These are phyloP conservation scores for Amphiduros pacificus DNA, from an alignment of 2,888 invertebrate genomes.

Conservation along the genomic window DNA sequence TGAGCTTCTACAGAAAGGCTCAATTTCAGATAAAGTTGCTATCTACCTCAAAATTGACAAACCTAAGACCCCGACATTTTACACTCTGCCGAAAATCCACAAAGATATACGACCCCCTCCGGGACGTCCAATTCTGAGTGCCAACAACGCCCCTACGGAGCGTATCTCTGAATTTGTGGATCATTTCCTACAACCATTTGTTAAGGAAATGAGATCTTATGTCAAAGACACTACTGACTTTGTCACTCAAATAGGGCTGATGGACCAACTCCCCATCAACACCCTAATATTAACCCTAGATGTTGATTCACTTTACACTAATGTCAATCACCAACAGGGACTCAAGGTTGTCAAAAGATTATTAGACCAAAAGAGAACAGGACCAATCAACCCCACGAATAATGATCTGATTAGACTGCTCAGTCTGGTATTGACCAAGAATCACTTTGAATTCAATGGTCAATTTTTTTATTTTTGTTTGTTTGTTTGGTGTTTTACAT, in stretches of 20 bases:
- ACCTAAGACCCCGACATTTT: not conserved
- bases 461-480: too few species aligned
- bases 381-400: not conserved
- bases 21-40: not conserved
- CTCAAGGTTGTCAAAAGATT: not conserved
- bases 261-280: not conserved
- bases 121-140: not conserved
- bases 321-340: not conserved
- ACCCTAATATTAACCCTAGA: not conserved
- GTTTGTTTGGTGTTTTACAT: too few species aligned
- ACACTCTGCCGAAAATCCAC: not conserved
- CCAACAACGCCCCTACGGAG: not conserved
- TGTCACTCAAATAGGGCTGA: too few species aligned
- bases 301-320: slow-evolving; percentile 3
- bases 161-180: not conserved
- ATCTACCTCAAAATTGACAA: not conserved
- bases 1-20: too few species aligned
- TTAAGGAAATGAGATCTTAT: not conserved
- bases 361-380: not conserved
- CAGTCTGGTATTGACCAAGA: not conserved
- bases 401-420: not conserved
- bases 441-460: slow-evolving; percentile 1
- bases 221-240: too few species aligned
- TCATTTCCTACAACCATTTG: not conserved
- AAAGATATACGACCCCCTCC: not conserved